These are phyloP conservation scores for Chrysogorgia sp. DNA, from an alignment of 92 coral and sea anemone species.

Conservation along the genomic window DNA sequence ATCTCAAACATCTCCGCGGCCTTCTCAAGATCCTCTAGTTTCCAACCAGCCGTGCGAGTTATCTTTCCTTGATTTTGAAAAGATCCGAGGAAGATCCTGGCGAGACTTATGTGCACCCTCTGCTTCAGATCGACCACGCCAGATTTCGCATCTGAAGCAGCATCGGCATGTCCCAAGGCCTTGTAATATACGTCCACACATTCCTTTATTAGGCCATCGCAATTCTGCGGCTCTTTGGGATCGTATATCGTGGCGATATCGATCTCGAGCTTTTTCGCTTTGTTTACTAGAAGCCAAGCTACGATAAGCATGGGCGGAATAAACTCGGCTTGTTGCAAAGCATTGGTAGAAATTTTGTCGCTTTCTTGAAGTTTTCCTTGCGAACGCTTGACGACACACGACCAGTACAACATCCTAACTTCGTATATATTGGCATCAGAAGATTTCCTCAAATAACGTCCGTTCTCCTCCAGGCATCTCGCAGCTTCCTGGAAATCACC, in stretches of 20 bases:
- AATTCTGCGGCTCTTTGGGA: not conserved
- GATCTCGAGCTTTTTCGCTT: constrained; percentile 13
- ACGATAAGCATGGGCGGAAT: not conserved
- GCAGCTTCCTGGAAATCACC: not conserved
- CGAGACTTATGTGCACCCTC: constrained; percentile 1
- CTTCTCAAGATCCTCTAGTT: not conserved
- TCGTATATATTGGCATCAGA: not conserved
- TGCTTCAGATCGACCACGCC: constrained; percentile 7
- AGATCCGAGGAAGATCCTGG: not conserved
- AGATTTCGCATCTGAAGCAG: not conserved
- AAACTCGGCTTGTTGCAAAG: not conserved
- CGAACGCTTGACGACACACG: constrained; percentile 22
- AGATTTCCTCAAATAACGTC: not conserved
- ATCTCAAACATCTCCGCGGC: not conserved
- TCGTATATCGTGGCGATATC: not conserved
- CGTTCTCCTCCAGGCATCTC: not conserved
- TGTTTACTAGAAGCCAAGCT: constrained; percentile 5
- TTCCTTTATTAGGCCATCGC: not conserved
- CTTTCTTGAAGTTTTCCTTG: not conserved
- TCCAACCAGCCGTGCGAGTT: not conserved
- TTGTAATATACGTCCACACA: not conserved
- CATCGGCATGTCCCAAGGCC: not conserved
- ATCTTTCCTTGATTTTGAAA: not conserved
- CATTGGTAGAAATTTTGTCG: not conserved
- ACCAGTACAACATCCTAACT: constrained; percentile 16